A percentile compares a stretch with the other conserved stretches of the same genome.
phyloP scores from a whole-genome alignment of 2,888 invertebrate species.

The Ommatoiulus sabulosus region DNA sequence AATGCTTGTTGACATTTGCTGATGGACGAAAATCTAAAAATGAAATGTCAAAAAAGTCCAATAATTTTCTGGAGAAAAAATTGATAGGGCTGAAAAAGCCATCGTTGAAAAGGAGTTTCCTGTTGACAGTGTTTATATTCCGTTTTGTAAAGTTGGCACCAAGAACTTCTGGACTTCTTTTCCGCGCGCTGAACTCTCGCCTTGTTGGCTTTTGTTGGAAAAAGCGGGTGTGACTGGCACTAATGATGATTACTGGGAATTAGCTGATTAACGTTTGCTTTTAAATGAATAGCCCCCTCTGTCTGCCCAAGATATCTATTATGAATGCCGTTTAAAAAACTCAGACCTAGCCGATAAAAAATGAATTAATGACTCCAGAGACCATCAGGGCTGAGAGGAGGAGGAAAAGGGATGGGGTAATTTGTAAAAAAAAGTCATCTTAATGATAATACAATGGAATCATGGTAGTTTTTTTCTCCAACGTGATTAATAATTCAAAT shows the following conservation, averaged over 20 bases:
- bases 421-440: conserved; percentile 4
- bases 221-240: background rate
- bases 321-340: background rate
- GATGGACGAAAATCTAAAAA: background rate
- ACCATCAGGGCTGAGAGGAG: background rate
- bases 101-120: background rate
- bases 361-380: conserved; percentile 1
- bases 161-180: background rate
- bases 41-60: background rate
- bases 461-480: background rate
- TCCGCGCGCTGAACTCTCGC: background rate
- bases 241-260: conserved; percentile 17
- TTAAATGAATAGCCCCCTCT: background rate
- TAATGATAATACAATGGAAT: background rate
- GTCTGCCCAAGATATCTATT: conserved; percentile 16
- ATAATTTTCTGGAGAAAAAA: background rate
- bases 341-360: background rate
- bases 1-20: background rate
- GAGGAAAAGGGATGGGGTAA: background rate
- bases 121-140: no score
- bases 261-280: conserved; percentile 19
- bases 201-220: background rate
- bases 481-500: background rate
- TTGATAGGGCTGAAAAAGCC: background rate
- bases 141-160: background rate